Base-by-base conservation (phyloP, 2,888 invertebrate genomes). In the Caenorhabditis afra region DNA sequence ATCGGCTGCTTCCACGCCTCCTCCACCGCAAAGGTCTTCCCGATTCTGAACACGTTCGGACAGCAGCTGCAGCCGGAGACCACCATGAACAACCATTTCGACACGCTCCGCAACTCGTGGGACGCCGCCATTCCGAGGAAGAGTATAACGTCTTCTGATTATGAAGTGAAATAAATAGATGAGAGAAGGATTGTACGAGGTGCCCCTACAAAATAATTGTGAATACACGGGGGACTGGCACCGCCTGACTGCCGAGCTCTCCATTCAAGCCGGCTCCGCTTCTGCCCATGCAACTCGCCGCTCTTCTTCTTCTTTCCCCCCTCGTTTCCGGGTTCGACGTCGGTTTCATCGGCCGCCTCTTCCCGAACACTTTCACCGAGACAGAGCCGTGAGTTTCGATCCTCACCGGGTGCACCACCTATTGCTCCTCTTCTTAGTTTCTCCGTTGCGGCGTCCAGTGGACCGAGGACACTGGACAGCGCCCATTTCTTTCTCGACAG, bases 81-180 rank as follows among this genome's bases (percentile, higher is more conserved):
- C 59, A 68, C 68, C 11, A 68, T 68, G 59, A 61, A 52, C 52
- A 68, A 61, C 29, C 68, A 68, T n/a, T 68, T 68, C 14, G 68
- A 68, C 52, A 23, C 52, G 20, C 45, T 68, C 12, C 41, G 39
- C 20, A 39, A 50, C 29, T 52, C 68, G 5, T 68, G 68, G 68
- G 59, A 68, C 23, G 45, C 59, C 1, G 52, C 55, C 11, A 37
- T 35, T 7, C 58, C 68, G 14, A 41, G 68, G 11, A 68, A 68
- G 45, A 68, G 68, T 53, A 44, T 68, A 18, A 59, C 41, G 35
- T 67, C 67, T 49, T 4, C 35, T 47, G 18, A 22, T 44, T n/a
- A 68, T 16, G 50, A 58, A 18, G 5, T 58, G 29, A n/a, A 39
- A 58, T 20, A 35, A 44, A 49, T 2, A 41, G 41, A 41, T 3